These are phyloP conservation scores for Rhabdomys pumilio DNA, from an alignment of 2,797 vertebrate genomes.

Conservation along the genomic window DNA sequence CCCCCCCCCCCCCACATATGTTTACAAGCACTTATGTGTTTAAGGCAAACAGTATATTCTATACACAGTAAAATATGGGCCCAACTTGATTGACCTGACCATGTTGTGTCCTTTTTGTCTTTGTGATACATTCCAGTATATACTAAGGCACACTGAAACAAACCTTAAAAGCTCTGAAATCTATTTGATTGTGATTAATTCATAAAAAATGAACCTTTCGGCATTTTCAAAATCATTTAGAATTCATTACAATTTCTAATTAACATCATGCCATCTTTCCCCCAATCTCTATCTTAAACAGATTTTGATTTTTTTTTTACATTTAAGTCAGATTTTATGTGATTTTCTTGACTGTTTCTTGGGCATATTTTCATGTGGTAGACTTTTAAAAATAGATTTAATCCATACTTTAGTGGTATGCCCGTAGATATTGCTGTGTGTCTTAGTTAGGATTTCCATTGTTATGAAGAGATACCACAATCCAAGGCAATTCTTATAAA, in stretches of 20 bases:
- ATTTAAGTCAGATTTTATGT: constrained; percentile 39
- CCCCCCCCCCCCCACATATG: neutral
- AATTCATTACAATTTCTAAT: constrained; percentile 30
- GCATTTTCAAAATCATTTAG: neutral
- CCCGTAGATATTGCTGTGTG: neutral
- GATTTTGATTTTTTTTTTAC: neutral
- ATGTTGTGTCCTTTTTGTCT: neutral
- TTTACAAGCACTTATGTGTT: neutral
- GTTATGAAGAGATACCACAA: neutral
- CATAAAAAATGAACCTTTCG: neutral
- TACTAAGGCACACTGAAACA: neutral
- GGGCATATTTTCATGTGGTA: neutral
- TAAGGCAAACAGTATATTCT: neutral
- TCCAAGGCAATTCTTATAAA: neutral
- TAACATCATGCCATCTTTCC: neutral
- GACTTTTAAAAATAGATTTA: constrained; percentile 28
- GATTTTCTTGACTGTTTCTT: constrained; percentile 44
- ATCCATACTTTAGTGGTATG: neutral
- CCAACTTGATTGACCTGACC: neutral
- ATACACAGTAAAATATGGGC: neutral
- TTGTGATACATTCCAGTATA: neutral
- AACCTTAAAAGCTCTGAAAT: neutral
- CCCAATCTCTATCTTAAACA: neutral
- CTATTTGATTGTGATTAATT: neutral
- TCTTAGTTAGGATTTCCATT: neutral